A percentile compares a stretch with the other conserved stretches of the same genome.
phyloP scores from a whole-genome alignment of 53 echinoderm and acorn worm genomes.

The Glandiceps talaboti region DNA sequence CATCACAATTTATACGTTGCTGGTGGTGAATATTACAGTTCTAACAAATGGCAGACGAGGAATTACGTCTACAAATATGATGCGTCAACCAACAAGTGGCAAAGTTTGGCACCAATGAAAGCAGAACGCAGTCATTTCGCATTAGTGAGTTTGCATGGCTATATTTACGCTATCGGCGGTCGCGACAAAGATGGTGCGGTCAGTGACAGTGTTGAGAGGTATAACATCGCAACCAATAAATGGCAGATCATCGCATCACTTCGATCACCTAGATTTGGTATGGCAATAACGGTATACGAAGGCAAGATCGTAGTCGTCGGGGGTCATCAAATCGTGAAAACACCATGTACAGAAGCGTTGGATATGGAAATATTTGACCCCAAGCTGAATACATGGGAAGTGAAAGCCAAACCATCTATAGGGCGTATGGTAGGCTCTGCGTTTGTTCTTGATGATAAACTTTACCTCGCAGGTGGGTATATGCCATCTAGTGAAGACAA shows the following conservation, averaged over 20 bases:
- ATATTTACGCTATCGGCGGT: conserved; percentile 43
- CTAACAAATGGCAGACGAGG: conserved; percentile 14
- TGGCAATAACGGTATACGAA: conserved; percentile 12
- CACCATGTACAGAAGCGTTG: not conserved
- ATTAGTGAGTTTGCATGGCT: conserved; percentile 23
- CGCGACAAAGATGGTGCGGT: conserved; percentile 13
- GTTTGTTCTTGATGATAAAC: not conserved
- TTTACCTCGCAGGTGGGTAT: not conserved
- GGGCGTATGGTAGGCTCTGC: not conserved
- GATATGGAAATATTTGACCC: conserved; percentile 16
- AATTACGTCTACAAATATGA: conserved; percentile 37
- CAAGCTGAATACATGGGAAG: conserved; percentile 9
- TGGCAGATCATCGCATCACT: conserved; percentile 33
- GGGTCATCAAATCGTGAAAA: not conserved
- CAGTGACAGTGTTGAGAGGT: conserved; percentile 25
- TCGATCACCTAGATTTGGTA: conserved; percentile 6
- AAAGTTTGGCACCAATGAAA: conserved; percentile 30
- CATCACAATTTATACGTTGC: conserved; percentile 28
- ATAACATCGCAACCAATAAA: conserved; percentile 13
- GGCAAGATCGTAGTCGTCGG: conserved; percentile 20
- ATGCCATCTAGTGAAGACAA: not conserved
- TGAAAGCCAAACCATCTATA: not conserved
- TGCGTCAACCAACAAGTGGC: conserved; percentile 26
- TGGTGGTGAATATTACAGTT: conserved; percentile 33
- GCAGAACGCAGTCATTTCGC: conserved; percentile 25